Percentiles rank a stretch among this genome's conserved stretches.
phyloP scores from a whole-genome alignment of 2,113 vertebrate species.

The Nothoprocta pentlandii region DNA sequence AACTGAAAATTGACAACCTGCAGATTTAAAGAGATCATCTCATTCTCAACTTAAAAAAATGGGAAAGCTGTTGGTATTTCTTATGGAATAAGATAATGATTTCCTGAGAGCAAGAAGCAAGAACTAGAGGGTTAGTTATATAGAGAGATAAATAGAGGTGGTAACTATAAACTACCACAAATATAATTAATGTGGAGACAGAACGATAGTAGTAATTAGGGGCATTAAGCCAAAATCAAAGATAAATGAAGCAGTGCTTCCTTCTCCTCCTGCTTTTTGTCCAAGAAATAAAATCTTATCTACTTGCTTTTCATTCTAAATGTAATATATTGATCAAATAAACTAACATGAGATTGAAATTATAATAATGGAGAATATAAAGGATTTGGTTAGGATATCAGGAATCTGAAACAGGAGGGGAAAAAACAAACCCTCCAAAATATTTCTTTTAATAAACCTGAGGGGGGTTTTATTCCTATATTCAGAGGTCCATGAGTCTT shows the following conservation, averaged over 20 bases:
- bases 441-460: background rate
- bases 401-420: background rate
- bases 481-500: background rate
- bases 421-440: background rate
- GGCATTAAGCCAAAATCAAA: background rate
- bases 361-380: background rate
- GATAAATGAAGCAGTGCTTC: background rate
- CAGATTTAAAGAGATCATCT: background rate
- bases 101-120: background rate
- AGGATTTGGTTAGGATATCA: background rate
- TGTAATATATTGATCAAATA: background rate
- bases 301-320: background rate
- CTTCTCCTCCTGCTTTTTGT: background rate
- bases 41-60: background rate
- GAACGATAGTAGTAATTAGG: background rate
- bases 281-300: background rate
- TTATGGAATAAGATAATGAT: background rate
- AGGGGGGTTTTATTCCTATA: background rate
- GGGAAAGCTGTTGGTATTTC: background rate
- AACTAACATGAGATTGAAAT: background rate
- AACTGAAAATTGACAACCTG: background rate
- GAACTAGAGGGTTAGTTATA: background rate
- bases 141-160: background rate
- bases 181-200: constrained; percentile 33
- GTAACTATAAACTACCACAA: background rate